Conservation (phyloP, 2,797 vertebrate genomes). For the Sebastes ruberrimus region DNA sequence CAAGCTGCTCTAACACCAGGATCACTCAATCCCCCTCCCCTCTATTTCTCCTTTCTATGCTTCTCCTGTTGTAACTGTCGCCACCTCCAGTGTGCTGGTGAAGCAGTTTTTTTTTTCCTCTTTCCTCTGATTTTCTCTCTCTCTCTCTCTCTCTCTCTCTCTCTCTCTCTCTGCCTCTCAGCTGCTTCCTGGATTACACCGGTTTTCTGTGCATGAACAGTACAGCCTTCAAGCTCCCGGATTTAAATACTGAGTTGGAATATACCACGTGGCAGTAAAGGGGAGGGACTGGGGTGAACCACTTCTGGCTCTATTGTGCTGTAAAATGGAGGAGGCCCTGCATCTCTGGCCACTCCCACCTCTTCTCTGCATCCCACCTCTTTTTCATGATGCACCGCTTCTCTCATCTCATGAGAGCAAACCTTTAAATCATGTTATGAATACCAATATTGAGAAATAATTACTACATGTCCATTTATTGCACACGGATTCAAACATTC, state of each 20-base stretch:
- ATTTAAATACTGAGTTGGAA: slow-evolving; percentile 79
- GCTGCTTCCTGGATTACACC: slow-evolving; percentile 71
- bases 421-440: neutral
- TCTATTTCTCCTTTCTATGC: slow-evolving; percentile 28
- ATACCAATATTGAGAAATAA: neutral
- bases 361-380: slow-evolving; percentile 29
- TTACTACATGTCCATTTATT: neutral
- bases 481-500: neutral
- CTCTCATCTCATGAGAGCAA: slow-evolving; percentile 6
- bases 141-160: slow-evolving; percentile 18
- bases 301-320: slow-evolving; percentile 61
- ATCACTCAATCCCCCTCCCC: neutral
- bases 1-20: slow-evolving; percentile 26
- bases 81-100: slow-evolving; percentile 21
- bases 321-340: slow-evolving; percentile 60
- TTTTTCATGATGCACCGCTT: slow-evolving; percentile 34
- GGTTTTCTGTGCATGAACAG: slow-evolving; percentile 65
- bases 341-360: slow-evolving; percentile 49
- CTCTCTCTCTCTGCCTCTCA: slow-evolving; percentile 45
- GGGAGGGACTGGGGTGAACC: slow-evolving; percentile 50
- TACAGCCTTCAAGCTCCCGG: slow-evolving; percentile 67
- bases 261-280: slow-evolving; percentile 74
- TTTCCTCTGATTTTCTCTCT: slow-evolving; percentile 13
- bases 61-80: slow-evolving; percentile 39
- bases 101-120: slow-evolving; percentile 20